Evolutionary conservation across 2,888 invertebrate species (phyloP).

Genomic region (Silvanus unidentatus): DNA sequence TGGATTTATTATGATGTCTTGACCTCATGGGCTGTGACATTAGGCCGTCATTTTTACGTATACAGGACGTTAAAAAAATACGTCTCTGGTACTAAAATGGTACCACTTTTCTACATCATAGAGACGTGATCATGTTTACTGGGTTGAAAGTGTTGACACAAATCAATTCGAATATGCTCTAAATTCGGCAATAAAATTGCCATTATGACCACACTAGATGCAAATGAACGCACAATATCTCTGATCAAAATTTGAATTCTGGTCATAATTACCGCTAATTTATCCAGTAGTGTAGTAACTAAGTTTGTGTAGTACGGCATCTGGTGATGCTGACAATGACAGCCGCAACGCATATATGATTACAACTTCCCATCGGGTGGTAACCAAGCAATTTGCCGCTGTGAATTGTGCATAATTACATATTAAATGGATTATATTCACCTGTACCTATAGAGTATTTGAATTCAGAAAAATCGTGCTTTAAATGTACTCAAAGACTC

Average conservation of each 20-base stretch:
- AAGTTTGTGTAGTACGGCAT: constrained; percentile 24
- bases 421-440: constrained; percentile 6
- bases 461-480: not conserved
- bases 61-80: too few relatives aligned
- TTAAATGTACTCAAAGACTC: too few relatives aligned
- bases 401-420: constrained; percentile 9
- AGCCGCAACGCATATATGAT: constrained; percentile 35
- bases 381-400: constrained; percentile 10
- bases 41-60: too few relatives aligned
- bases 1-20: too few relatives aligned
- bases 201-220: constrained; percentile 29
- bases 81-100: too few relatives aligned
- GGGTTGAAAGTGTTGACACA: too few relatives aligned
- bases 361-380: constrained; percentile 16
- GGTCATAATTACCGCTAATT: constrained; percentile 40
- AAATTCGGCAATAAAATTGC: constrained; percentile 27
- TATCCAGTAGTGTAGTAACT: constrained; percentile 26
- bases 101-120: too few relatives aligned
- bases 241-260: constrained; percentile 41
- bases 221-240: constrained; percentile 10
- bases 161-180: not conserved
- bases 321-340: constrained; percentile 32
- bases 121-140: too few relatives aligned
- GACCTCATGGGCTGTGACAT: too few relatives aligned
- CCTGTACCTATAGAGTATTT: not conserved